Conservation (phyloP, 2,888 invertebrate genomes). For the Hyalella azteca region DNA sequence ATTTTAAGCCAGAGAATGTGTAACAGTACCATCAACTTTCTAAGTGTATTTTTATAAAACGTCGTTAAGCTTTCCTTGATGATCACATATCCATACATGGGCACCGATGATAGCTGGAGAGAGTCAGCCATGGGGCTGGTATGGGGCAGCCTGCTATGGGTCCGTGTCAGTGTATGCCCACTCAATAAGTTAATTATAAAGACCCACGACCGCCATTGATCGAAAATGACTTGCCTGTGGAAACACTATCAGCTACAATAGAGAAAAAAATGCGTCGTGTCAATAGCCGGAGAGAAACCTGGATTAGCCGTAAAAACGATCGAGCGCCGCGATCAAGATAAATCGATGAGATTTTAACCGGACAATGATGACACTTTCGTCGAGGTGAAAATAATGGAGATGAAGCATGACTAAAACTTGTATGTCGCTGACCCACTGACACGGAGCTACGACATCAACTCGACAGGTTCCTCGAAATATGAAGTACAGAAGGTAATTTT, state of each 20-base stretch:
- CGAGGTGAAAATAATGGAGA: no score
- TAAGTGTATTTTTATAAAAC: neutral
- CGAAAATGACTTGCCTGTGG: conserved; percentile 29
- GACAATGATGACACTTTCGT: no score
- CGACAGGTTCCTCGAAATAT: no score
- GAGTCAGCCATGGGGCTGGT: no score
- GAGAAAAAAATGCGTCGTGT: conserved; percentile 18
- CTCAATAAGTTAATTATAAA: neutral
- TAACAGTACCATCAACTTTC: conserved; percentile 14
- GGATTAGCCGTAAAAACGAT: neutral
- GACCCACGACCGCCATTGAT: conserved; percentile 2
- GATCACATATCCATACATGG: neutral
- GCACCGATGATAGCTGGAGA: neutral
- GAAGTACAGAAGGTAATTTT: no score
- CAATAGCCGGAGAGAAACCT: conserved; percentile 24
- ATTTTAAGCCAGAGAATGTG: no score
- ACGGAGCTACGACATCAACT: no score
- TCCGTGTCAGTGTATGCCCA: conserved; percentile 14
- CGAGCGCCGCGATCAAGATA: no score
- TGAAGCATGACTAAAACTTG: neutral
- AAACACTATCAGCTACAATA: conserved; percentile 17
- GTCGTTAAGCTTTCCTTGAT: conserved; percentile 10
- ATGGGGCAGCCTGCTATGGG: neutral
- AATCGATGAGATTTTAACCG: no score
- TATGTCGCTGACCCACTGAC: neutral